Evolutionary conservation across 2,888 invertebrate species (phyloP), one percentile per base, ranked within the genome.

Genomic region (Heliothis peltigera): DNA sequence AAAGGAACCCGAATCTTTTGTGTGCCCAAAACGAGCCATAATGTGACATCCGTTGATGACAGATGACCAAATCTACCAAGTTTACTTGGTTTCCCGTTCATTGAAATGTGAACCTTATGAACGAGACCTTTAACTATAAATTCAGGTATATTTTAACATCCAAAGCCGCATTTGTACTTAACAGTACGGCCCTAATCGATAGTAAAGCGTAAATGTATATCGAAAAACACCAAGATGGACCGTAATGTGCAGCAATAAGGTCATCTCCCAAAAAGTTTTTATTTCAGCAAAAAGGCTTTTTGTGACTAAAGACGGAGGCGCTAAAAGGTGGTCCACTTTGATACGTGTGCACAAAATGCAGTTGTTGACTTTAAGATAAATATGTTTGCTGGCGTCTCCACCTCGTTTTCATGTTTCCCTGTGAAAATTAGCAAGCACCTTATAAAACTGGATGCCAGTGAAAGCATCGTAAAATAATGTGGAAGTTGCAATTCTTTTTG

Each of bases 11-110:
- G 77, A 84, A 63, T 58, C 82, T 77, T 71, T 79, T 79, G 80
- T 80, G 57, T 62, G 35, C 61, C 70, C 79, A 88, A 89, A 88
- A 85, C 59, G 84, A 83, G 77, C 53, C 77, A 67, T 91, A 91
- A 92, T 91, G 89, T 91, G 93, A 92, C 93, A 92, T 85, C 88
- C 90, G 82, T 91, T 83, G 91, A 93, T 92, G 92, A 93, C 92
- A 91, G 90, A 93, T 92, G 91, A 91, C 87, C 69, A 74, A 64
- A 59, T 61, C 55, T 49, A 77, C 1, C 76, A 66, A 73, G 53
- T 54, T 69, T 47, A 66, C 4, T 28, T 32, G 17, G 3, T 1
- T n/a, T 12, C 0, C 22, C 39, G 1, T 15, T 39, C 21, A 55
- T n/a, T 7, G 42, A 17, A 68, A 57, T 70, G 53, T 80, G 44